Evolutionary conservation across 2,797 vertebrate genomes (phyloP).

Genomic region (Trichosurus vulpecula): DNA sequence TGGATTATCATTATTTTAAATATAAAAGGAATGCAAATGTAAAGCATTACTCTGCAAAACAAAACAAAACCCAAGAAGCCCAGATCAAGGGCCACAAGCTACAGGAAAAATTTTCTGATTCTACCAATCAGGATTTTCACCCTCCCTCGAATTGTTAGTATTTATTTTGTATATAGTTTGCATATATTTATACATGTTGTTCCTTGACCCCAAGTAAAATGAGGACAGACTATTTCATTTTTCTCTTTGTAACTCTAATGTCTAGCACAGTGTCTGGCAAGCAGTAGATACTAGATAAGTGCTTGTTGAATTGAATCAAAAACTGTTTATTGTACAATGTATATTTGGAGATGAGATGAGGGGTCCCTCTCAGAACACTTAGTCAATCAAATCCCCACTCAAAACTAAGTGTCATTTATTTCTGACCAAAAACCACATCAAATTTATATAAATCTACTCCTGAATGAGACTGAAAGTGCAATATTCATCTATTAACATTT

Average conservation of each 20-base stretch:
- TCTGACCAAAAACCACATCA: neutral
- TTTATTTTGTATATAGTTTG: neutral
- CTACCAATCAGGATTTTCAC: neutral
- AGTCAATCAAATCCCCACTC: constrained; percentile 1
- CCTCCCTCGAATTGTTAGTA: neutral
- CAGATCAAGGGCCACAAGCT: neutral
- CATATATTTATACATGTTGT: neutral
- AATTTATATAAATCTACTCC: neutral
- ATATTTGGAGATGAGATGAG: neutral
- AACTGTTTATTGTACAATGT: neutral
- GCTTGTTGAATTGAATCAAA: neutral
- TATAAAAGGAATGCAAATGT: neutral
- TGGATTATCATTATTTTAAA: neutral
- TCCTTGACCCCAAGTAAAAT: neutral
- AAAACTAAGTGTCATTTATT: constrained; percentile 12
- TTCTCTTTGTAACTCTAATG: neutral
- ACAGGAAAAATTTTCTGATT: neutral
- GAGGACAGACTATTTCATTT: neutral
- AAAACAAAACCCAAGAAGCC: neutral
- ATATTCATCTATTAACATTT: neutral
- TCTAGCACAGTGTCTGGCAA: neutral
- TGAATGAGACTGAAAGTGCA: neutral
- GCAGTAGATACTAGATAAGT: neutral
- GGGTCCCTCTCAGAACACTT: neutral
- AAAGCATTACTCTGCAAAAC: neutral